These are phyloP conservation scores for Oreochromis spilurus DNA, from an alignment of 2,113 vertebrate genomes.

Conservation along the genomic window DNA sequence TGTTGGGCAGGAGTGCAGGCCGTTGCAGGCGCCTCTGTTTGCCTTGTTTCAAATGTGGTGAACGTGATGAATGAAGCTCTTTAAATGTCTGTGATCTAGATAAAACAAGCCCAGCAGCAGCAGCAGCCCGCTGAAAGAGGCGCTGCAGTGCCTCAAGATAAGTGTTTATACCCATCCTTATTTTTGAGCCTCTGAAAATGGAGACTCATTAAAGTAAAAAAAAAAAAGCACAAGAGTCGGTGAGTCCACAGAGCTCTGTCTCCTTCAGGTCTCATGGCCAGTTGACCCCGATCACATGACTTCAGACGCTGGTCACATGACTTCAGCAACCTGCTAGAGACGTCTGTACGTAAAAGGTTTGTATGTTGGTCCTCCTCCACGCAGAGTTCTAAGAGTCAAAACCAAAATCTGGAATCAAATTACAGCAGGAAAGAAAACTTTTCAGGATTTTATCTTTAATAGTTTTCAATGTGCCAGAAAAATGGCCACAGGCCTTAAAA, in stretches of 20 bases:
- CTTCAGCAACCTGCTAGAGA: not conserved
- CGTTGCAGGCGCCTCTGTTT: constrained; percentile 21
- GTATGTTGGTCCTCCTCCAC: too few relatives aligned
- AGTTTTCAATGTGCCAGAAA: not conserved
- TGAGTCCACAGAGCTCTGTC: not conserved
- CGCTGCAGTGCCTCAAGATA: not conserved
- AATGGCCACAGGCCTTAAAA: not conserved
- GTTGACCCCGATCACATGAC: not conserved
- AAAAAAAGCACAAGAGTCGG: not conserved
- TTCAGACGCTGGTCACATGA: not conserved
- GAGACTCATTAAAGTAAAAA: not conserved
- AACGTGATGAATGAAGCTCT: constrained; percentile 52
- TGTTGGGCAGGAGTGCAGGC: not conserved
- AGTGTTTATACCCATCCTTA: not conserved
- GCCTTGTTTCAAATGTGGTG: constrained; percentile 32
- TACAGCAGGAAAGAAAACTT: not conserved
- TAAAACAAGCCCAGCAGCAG: constrained; percentile 17
- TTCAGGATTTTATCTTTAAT: not conserved
- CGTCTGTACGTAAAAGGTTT: not conserved
- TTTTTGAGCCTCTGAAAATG: not conserved
- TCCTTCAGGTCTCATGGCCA: not conserved
- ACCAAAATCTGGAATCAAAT: not conserved
- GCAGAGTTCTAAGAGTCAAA: not conserved
- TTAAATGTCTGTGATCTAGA: constrained; percentile 56
- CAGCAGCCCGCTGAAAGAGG: not conserved